Base-by-base conservation (phyloP, 92 coral and sea anemone species). In the Hydrozoanthus gracilis region DNA sequence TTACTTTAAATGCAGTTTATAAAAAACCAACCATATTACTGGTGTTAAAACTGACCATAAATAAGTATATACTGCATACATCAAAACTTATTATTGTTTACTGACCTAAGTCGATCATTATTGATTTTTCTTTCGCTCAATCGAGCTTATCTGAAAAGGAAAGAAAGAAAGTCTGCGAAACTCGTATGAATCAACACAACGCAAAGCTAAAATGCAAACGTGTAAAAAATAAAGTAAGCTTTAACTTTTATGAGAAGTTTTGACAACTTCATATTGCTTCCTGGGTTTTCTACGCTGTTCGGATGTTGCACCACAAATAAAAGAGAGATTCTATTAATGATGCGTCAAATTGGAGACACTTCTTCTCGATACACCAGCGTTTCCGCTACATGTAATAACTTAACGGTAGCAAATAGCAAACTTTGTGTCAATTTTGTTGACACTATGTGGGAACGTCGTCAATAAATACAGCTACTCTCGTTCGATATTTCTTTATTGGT, bases 381-480 rank as follows among this genome's bases (percentile, higher is more conserved):
- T 62, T 79, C 84, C 84, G 84, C n/a, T 66, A 62, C 46, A 16
- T 60, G 5, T 45, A 79, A 61, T 64, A 79, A 45, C 73, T 5
- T 15, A 3, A n/a, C 5, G 10, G 73, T 46, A n/a, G 4, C 84
- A 79, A 4, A 44, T 44, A 49, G 84, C 52, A 79, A 61, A 44
- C 20, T 10, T 7, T 35, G 4, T 79, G 84, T 79, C 72, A 62
- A n/a, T 16, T 62, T 3, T 79, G 71, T 79, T 79, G 73, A 79
- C 73, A 4, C 17, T 62, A 50, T 64, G 84, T 79, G 84, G 84
- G 84, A 79, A 79, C 58, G 73, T 60, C 8, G 27, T 51, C 85
- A 80, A 80, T 65, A 65, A 65, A 65, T 65, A 18, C 74, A 65
- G 74, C 20, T 79, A 47, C 20, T 51, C 39, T 27, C 39, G 39